Evolutionary conservation across 2,888 invertebrate species (phyloP), one percentile per base, ranked within the genome.

Genomic region (Mesorhabditis sp.): DNA sequence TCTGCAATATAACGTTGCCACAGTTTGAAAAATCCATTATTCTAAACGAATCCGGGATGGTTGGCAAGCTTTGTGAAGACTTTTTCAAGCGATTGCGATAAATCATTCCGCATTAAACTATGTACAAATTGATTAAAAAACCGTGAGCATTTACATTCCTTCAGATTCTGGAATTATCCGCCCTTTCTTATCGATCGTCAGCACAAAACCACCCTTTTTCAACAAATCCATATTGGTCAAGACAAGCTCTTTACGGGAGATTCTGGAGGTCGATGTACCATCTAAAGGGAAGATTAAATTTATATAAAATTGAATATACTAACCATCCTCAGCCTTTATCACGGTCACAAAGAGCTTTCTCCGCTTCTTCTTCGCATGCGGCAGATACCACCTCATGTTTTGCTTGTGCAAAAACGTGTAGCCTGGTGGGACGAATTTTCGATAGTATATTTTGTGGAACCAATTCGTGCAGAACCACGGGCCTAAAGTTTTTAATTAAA

Each of bases 301-400:
- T 28, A 28, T 2, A 1, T 28, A 28, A 28, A 28, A 28, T 28
- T 28, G 2, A 28, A 28, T 28, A 28, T 28, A 28, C 28, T 50
- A 10, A 50, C 58, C 58, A 50, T 50, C 58, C 7, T 50, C 58
- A 10, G 58, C 58, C 2, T 50, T 50, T 10, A 50, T 50, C 10
- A 50, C 58, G n/a, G 58, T 50, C 58, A 50, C 58, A n/a, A 50
- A 50, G n/a, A 50, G 7, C n/a, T 2, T 50, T n/a, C n/a, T 10
- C n/a, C n/a, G 7, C 58, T 10, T 50, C 2, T 50, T 50, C n/a
- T 50, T 50, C 58, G 58, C 7, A n/a, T 50, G n/a, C n/a, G 58
- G 58, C n/a, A 50, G 58, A 50, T 50, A 50, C 58, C 58, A 50
- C n/a, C n/a, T 50, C 58, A 50, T 50, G 58, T 50, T 50, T n/a